A percentile compares a stretch with the other conserved stretches of the same genome.
phyloP scores from a whole-genome alignment of 1,140 invertebrate genomes.

The Wiebesia pumilae region DNA sequence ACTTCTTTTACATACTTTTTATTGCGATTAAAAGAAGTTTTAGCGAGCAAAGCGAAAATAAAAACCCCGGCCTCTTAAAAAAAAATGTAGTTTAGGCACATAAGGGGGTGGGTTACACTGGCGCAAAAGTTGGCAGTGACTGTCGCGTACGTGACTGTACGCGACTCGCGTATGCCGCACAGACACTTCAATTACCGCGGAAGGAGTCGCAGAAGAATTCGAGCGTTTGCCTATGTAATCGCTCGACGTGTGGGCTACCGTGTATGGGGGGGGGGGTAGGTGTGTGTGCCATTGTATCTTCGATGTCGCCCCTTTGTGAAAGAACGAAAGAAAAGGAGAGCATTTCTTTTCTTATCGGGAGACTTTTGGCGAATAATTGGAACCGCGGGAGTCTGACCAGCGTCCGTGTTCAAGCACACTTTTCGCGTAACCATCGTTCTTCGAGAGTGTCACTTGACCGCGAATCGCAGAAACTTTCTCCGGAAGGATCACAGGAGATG shows the following conservation, averaged over 20 bases:
- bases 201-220: conserved; percentile 44
- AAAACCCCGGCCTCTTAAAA: neutral
- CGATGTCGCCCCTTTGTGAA: neutral
- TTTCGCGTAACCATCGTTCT: conserved; percentile 54
- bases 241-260: conserved; percentile 20
- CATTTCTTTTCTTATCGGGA: neutral
- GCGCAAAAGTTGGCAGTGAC: neutral
- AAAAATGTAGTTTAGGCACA: neutral
- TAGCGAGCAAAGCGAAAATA: neutral
- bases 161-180: neutral
- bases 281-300: neutral
- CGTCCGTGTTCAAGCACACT: conserved; percentile 70
- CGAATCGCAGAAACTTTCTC: neutral
- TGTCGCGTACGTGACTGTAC: conserved; percentile 46
- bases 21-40: neutral
- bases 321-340: neutral
- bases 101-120: neutral
- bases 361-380: conserved; percentile 61
- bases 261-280: no score
- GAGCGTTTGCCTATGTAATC: conserved; percentile 48
- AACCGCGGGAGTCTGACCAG: conserved; percentile 66
- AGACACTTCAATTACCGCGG: conserved; percentile 48
- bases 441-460: conserved; percentile 26
- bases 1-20: no score
- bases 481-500: neutral